phyloP scores from a whole-genome alignment of 1,140 invertebrate genomes.

The Papilio machaon region DNA sequence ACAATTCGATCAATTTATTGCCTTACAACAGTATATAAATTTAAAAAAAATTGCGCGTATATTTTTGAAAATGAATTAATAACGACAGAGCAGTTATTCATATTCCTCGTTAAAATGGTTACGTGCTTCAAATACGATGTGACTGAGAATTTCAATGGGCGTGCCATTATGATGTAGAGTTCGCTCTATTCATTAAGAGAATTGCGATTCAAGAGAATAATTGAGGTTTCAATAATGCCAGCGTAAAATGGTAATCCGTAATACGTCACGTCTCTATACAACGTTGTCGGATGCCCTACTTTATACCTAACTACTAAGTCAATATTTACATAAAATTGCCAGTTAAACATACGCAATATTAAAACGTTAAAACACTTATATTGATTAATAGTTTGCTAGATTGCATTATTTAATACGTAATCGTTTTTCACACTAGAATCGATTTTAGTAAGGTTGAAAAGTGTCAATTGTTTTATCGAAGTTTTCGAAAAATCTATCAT shows the following conservation, averaged over 20 bases:
- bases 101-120: slow-evolving; percentile 16
- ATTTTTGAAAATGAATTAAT: slow-evolving; percentile 9
- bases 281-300: not conserved
- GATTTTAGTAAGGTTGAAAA: no score
- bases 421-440: not conserved
- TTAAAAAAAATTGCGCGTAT: not conserved
- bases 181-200: slow-evolving; percentile 19
- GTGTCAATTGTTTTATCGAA: no score
- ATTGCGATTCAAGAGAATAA: slow-evolving; percentile 20
- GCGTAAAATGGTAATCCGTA: slow-evolving; percentile 13
- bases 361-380: no score
- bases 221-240: slow-evolving; percentile 25
- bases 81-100: not conserved
- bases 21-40: not conserved
- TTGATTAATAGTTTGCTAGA: no score
- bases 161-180: slow-evolving; percentile 11
- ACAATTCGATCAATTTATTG: not conserved
- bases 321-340: not conserved
- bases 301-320: not conserved
- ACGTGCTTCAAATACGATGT: slow-evolving; percentile 21
- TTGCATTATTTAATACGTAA: not conserved
- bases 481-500: no score
- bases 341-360: not conserved
- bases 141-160: slow-evolving; percentile 18
- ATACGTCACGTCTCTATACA: not conserved